A percentile compares a stretch with the other conserved stretches of the same genome.
Evolutionary conservation across 1,140 invertebrate species (phyloP).

Genomic region (Drosophila truncata): DNA sequence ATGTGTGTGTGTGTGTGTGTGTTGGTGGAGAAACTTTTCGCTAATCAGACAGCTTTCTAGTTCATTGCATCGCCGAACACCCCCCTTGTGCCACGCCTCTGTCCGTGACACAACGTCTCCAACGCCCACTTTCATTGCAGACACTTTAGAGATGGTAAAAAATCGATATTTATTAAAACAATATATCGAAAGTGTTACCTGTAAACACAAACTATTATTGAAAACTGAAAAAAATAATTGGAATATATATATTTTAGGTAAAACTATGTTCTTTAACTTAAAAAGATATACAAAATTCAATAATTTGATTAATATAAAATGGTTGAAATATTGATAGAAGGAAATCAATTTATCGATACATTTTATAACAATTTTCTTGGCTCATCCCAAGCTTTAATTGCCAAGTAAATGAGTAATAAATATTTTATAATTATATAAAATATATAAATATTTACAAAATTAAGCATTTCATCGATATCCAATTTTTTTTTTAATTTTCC

Average conservation of each 20-base stretch:
- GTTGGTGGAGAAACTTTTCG: slow-evolving; percentile 69
- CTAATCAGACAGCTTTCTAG: slow-evolving; percentile 83
- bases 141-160: slow-evolving; percentile 30
- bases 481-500: too few relatives aligned
- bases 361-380: too few relatives aligned
- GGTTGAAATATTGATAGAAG: not conserved
- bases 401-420: slow-evolving; percentile 59
- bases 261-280: not conserved
- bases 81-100: slow-evolving; percentile 31
- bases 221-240: not conserved
- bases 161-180: not conserved
- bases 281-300: not conserved
- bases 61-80: slow-evolving; percentile 68
- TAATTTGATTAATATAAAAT: not conserved
- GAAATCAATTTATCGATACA: not conserved
- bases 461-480: too few relatives aligned
- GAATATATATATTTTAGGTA: not conserved
- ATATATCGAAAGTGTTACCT: not conserved
- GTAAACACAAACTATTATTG: too few relatives aligned
- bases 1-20: slow-evolving; percentile 28
- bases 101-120: not conserved
- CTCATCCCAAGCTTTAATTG: slow-evolving; percentile 66
- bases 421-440: too few relatives aligned
- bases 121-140: slow-evolving; percentile 25
- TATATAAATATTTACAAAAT: too few relatives aligned